Evolutionary conservation across 2,888 invertebrate genomes (phyloP).

Genomic region (Thymelicus sylvestris): DNA sequence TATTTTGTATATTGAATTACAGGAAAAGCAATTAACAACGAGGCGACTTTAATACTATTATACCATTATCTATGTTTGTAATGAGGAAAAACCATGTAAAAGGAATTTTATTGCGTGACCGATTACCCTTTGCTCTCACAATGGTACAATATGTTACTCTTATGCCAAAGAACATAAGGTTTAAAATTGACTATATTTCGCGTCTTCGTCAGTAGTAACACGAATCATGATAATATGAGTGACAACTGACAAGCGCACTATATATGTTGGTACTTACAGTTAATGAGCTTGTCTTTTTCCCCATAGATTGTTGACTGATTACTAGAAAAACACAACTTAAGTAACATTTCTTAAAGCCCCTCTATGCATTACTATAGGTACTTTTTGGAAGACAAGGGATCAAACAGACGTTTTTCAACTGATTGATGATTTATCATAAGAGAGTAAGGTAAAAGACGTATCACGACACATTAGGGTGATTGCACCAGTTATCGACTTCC

Average conservation of each 20-base stretch:
- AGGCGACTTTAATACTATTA: constrained; percentile 7
- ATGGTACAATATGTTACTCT: background rate
- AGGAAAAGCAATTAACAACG: constrained; percentile 20
- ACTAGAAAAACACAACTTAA: constrained; percentile 8
- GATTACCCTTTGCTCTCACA: constrained; percentile 15
- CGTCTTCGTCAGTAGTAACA: constrained; percentile 7
- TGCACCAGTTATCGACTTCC: background rate
- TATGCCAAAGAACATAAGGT: background rate
- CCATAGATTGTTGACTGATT: constrained; percentile 13
- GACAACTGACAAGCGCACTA: background rate
- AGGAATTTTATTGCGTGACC: constrained; percentile 35
- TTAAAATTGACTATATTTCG: background rate
- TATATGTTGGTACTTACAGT: background rate
- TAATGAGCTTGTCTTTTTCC: constrained; percentile 11
- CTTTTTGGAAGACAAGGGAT: no score
- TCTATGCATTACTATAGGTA: background rate
- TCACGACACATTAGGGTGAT: background rate
- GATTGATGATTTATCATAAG: no score
- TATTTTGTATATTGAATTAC: constrained; percentile 5
- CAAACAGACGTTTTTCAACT: no score
- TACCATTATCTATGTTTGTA: constrained; percentile 22
- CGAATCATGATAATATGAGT: background rate
- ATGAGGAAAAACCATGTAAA: constrained; percentile 29
- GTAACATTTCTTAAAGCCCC: background rate
- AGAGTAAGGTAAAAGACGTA: no score